Evolutionary conservation across 2,888 invertebrate genomes (phyloP).

Genomic region (Archips xylosteana): DNA sequence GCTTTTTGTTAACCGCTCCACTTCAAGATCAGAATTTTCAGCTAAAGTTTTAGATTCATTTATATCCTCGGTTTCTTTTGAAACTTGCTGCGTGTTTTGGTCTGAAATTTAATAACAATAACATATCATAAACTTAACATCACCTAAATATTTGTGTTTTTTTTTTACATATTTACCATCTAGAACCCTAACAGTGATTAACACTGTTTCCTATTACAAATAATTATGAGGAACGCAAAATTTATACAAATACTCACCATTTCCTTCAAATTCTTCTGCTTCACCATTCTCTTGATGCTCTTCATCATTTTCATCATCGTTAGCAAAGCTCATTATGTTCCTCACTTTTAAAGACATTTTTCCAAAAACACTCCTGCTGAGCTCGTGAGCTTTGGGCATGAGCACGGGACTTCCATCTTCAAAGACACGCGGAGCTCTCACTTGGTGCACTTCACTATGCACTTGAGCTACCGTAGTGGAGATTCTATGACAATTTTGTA

Average conservation of each 20-base stretch:
- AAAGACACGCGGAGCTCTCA: neutral
- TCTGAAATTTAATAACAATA: neutral
- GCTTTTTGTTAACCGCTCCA: conserved; percentile 1
- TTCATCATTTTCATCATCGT: neutral
- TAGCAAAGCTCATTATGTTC: neutral
- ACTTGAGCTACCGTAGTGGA: conserved; percentile 19
- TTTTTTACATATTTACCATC: too few species aligned
- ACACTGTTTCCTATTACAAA: too few species aligned
- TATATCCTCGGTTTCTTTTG: neutral
- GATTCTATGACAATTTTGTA: conserved; percentile 5
- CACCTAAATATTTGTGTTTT: too few species aligned
- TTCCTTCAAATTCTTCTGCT: neutral
- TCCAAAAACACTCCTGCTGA: conserved; percentile 15
- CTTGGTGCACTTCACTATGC: neutral
- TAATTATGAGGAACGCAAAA: neutral
- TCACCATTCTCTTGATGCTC: neutral
- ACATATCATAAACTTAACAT: too few species aligned
- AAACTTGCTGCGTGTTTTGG: neutral
- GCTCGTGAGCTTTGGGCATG: conserved; percentile 4
- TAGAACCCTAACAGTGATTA: too few species aligned
- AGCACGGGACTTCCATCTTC: conserved; percentile 28
- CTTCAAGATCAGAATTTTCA: conserved; percentile 7
- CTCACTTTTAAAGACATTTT: neutral
- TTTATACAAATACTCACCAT: neutral
- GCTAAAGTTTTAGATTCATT: neutral